Percentiles rank a stretch among this genome's conserved stretches.
Conservation (phyloP, 1,140 invertebrate species). For the Cryptotermes secundus region DNA sequence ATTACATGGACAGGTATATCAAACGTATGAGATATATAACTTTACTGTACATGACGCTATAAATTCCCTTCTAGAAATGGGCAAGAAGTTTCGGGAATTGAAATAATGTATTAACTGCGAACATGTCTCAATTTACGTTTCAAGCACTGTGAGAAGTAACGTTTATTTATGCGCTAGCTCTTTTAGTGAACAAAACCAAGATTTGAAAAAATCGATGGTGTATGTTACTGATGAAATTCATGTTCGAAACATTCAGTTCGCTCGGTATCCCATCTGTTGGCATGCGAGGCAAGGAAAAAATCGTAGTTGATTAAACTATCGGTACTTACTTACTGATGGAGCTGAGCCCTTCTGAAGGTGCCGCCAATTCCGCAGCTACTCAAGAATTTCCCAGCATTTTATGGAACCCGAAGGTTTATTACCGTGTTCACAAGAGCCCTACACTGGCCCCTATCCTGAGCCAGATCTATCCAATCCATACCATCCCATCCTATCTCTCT, state of each 20-base stretch:
- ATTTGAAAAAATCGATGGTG: not conserved
- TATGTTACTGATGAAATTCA: not conserved
- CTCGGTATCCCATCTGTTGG: not conserved
- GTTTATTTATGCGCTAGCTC: not conserved
- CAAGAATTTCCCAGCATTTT: no score
- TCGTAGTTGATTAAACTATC: no score
- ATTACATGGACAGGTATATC: not conserved
- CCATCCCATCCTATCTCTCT: no score
- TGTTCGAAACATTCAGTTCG: no score
- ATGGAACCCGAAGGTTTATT: no score
- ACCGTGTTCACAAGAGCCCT: no score
- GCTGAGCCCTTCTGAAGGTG: no score
- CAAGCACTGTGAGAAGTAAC: not conserved
- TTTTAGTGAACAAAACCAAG: not conserved
- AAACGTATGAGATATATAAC: not conserved
- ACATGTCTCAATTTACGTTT: not conserved
- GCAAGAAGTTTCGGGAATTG: not conserved
- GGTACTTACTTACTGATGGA: no score
- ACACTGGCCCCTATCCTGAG: no score
- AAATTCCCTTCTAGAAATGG: not conserved
- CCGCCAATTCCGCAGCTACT: no score
- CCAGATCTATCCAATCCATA: no score
- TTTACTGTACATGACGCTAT: not conserved
- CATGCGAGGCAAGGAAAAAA: no score
- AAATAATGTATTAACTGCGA: not conserved